Evolutionary conservation across 92 coral and sea anemone species (phyloP), one percentile per base, ranked within the genome.

Genomic region (Epizoanthus scotinus): DNA sequence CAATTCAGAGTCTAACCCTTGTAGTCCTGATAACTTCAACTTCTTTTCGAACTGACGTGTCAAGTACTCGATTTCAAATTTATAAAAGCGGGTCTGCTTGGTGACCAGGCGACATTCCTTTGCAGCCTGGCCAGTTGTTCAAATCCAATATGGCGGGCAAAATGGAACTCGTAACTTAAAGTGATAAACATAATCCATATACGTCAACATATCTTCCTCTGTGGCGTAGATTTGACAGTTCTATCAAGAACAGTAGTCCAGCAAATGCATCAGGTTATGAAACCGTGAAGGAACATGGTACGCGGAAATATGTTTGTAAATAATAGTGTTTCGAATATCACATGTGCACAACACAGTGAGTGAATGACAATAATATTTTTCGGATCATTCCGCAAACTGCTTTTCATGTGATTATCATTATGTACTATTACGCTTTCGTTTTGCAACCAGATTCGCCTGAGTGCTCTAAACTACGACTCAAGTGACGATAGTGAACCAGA

Each of bases 401-500:
- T 34, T 34, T 1, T 31, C 1, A 4, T 31, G 4, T 1, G 1
- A 31, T 1, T 31, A 31, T n/a, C n/a, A n/a, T n/a, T n/a, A n/a
- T n/a, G n/a, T 64, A 64, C 31, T 15, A 56, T 8, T 56, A 14
- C 14, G 12, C 49, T 47, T 59, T 59, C 1, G 7, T 19, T 75
- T 40, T 3, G 8, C 13, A 14, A 58, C 12, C 40, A 96, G 99
- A 93, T 96, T 65, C 94, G 95, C 28, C 83, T 96, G 78, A 91
- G 98, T 73, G 99, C 99, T 28, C 84, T 96, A 47, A 96, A 96
- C 75, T 95, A 93, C 78, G 94, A 96, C 61, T 96, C 98, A 20
- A 96, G 99, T 55, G 99, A 96, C 54, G 99, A 96, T 71, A 93
- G 98, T 77, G 91, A 88, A 10, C 97, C 92, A 2, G 99, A 96